Evolutionary conservation across 2,113 vertebrate genomes (phyloP).

Genomic region (human): DNA sequence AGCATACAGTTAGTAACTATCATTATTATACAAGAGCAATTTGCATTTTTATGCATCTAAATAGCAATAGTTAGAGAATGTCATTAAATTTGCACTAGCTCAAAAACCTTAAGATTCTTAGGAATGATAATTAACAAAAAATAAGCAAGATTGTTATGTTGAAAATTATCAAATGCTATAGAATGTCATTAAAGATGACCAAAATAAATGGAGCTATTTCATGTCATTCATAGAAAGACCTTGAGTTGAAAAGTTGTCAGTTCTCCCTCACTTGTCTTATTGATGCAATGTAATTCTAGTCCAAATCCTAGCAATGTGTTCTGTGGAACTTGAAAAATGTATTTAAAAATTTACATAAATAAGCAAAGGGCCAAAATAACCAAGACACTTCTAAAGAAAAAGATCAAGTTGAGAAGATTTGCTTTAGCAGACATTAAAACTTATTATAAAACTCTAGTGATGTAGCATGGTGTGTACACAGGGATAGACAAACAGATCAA

Average conservation of each 20-base stretch:
- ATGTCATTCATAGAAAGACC: neutral
- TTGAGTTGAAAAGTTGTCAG: neutral
- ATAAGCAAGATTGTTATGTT: neutral
- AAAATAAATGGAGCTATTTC: neutral
- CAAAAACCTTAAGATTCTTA: neutral
- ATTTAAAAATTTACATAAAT: neutral
- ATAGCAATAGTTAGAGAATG: neutral
- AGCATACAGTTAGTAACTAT: neutral
- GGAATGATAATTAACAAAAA: neutral
- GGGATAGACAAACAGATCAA: neutral
- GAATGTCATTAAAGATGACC: neutral
- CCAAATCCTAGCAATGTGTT: neutral
- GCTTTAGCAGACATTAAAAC: neutral
- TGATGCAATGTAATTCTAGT: neutral
- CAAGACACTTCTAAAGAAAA: neutral
- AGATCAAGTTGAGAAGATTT: neutral
- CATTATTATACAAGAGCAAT: neutral
- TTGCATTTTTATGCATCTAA: neutral
- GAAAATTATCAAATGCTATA: neutral
- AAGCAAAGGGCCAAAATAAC: neutral
- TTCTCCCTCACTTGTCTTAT: neutral
- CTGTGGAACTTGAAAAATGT: neutral
- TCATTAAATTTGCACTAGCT: neutral
- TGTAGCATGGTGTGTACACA: neutral
- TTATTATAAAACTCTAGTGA: neutral